These are phyloP conservation scores for Dendrocincla tyrannina DNA, from an alignment of 2,797 vertebrate species.

Conservation along the genomic window DNA sequence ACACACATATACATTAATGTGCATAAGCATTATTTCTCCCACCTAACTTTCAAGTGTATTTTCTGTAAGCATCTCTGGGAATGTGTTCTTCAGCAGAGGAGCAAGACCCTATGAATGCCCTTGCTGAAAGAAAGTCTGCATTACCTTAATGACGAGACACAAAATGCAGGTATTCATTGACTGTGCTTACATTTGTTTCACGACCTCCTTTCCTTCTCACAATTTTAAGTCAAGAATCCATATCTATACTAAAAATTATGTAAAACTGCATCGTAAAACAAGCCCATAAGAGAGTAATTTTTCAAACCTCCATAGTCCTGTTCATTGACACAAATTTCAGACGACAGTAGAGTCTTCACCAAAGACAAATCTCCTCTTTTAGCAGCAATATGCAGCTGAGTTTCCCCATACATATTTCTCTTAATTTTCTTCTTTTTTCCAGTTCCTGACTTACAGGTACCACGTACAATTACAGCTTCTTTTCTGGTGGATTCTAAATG, in stretches of 20 bases:
- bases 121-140: neutral
- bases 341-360: constrained; percentile 78
- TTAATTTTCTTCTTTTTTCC: constrained; percentile 65
- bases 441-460: neutral
- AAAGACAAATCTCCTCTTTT: constrained; percentile 74
- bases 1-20: neutral
- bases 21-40: neutral
- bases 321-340: constrained; percentile 80
- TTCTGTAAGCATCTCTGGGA: neutral
- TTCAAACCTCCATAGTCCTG: constrained; percentile 84
- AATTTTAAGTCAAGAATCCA: neutral
- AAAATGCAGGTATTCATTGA: neutral
- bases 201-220: neutral
- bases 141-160: neutral
- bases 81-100: neutral
- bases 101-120: neutral
- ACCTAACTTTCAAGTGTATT: neutral
- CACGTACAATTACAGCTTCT: neutral
- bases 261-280: neutral
- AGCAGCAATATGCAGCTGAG: constrained; percentile 79
- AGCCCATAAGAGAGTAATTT: neutral
- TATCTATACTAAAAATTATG: neutral
- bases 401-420: constrained; percentile 78
- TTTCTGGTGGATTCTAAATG: constrained; percentile 34
- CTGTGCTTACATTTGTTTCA: neutral